These are phyloP conservation scores for Gallinago jamesoni DNA, from an alignment of 2,113 vertebrate species.

Conservation along the genomic window DNA sequence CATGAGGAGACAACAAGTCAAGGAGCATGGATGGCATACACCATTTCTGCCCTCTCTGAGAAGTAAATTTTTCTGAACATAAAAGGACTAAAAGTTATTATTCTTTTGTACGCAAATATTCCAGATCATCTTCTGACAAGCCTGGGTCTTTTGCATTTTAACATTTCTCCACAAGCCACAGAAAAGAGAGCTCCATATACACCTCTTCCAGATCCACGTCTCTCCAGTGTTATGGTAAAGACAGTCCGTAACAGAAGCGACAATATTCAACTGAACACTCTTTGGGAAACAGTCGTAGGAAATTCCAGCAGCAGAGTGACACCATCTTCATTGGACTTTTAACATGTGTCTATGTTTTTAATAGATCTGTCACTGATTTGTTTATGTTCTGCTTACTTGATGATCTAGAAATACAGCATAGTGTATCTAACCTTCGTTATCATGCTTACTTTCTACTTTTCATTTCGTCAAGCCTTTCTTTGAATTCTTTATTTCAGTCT, in stretches of 20 bases:
- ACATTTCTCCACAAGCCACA: not conserved
- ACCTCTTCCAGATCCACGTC: not conserved
- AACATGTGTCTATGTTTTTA: conserved; percentile 48
- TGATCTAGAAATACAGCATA: conserved; percentile 37
- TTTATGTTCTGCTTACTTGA: conserved; percentile 59
- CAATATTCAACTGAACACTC: conserved; percentile 17
- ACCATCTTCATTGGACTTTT: conserved; percentile 35
- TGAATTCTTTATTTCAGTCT: not conserved
- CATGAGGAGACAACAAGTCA: not conserved
- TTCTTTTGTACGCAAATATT: not conserved
- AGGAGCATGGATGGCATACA: not conserved
- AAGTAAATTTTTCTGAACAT: not conserved
- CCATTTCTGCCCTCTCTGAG: not conserved
- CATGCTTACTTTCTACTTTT: not conserved
- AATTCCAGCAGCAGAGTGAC: conserved; percentile 37
- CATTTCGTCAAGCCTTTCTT: conserved; percentile 3
- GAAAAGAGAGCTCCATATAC: not conserved
- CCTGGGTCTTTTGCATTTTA: not conserved
- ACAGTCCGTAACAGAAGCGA: not conserved
- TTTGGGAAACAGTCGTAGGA: not conserved
- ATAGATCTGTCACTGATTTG: conserved; percentile 54
- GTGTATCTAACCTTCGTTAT: conserved; percentile 40
- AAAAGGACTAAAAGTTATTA: not conserved
- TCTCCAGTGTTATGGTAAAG: not conserved
- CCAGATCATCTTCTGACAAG: not conserved